These are phyloP conservation scores for Caenorhabditis imperialis DNA, from an alignment of 2,888 invertebrate species.

Conservation along the genomic window DNA sequence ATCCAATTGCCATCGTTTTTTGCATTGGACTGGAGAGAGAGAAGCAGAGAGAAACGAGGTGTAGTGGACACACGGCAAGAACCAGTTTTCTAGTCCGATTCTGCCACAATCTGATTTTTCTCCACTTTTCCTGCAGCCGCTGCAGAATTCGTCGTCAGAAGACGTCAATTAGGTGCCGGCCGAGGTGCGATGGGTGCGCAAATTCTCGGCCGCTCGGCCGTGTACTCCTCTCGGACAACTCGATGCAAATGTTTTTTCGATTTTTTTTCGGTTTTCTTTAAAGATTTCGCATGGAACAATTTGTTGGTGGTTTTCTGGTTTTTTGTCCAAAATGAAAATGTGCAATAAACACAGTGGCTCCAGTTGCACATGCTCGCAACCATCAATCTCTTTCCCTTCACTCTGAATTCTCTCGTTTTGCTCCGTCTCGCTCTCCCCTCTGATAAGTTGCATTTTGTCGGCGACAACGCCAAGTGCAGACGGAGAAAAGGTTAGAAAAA, in stretches of 20 bases:
- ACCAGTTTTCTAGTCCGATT: neutral
- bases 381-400: too few relatives aligned
- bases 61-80: too few relatives aligned
- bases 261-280: neutral
- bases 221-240: slow-evolving; percentile 30
- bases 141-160: neutral
- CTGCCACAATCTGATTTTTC: neutral
- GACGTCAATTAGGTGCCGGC: neutral
- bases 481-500: neutral
- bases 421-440: too few relatives aligned
- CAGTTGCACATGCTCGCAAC: too few relatives aligned
- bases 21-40: too few relatives aligned
- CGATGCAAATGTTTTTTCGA: slow-evolving; percentile 2
- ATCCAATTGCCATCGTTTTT: too few relatives aligned
- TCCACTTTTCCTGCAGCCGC: neutral
- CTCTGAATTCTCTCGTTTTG: too few relatives aligned
- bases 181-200: neutral
- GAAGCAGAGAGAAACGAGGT: too few relatives aligned
- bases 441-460: neutral
- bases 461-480: neutral
- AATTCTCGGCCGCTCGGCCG: slow-evolving; percentile 7
- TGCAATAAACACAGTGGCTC: too few relatives aligned
- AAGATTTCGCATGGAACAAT: neutral
- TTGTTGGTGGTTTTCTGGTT: neutral
- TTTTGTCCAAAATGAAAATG: neutral